Evolutionary conservation across 2,888 invertebrate species (phyloP), one percentile per base, ranked within the genome.

Genomic region (Mellilla xanthometata): DNA sequence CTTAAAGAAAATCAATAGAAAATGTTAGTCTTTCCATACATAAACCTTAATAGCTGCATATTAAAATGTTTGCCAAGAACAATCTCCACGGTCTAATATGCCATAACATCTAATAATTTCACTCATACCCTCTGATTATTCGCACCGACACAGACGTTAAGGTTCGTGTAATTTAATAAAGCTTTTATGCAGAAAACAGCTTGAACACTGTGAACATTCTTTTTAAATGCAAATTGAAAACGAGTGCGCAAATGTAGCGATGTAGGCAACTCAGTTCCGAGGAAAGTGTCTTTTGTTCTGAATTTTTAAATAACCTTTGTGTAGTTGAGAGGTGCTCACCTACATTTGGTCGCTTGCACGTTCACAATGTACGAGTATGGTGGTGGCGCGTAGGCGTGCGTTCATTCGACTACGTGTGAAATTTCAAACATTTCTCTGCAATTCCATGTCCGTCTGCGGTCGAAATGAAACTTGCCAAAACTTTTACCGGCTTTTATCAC

Each of bases 261-360:
- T 35, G 44, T 42, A 42, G 49, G 49, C 38, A 47, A 48, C 32
- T 45, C 31, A 28, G 30, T 30, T 26, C 28, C 46, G 46, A 51
- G 27, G 30, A 49, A 54, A 54, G 52, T 52, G 46, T 48, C 49
- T 55, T 57, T 57, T 53, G 51, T 53, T 51, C 48, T 52, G 52
- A 52, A 52, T 54, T 57, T 57, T 57, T 51, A 54, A 56, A 52
- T 53, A 56, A 46, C 52, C 49, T 50, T 44, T 45, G 43, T 40
- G 39, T 47, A 49, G 45, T 43, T 42, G 34, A 53, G 49, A 42
- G 51, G 41, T 33, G 29, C 38, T 53, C 44, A 53, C 56, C 53
- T 56, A 56, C 49, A 51, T 56, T 51, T 49, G 28, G 35, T 39
- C 26, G 28, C 38, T 38, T 38, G 42, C 29, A 22, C 32, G 35